Evolutionary conservation across 1,140 invertebrate species (phyloP).

Genomic region (Drosophila eugracilis): DNA sequence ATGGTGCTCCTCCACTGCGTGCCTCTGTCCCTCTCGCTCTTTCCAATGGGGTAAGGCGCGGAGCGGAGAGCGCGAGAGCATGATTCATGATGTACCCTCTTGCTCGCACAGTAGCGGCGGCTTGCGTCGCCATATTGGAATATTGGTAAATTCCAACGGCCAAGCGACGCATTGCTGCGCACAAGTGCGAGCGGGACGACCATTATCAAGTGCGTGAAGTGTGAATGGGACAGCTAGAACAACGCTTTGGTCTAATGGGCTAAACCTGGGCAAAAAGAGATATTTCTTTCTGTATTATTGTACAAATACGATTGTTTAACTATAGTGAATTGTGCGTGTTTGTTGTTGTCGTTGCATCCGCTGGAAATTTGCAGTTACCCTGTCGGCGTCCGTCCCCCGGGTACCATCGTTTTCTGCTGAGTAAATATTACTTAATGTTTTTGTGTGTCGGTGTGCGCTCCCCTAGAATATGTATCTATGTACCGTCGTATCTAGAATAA

Average conservation of each 20-base stretch:
- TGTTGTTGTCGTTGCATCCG: conserved; percentile 32
- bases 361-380: conserved; percentile 26
- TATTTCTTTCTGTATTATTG: conserved; percentile 53
- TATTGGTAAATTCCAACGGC: conserved; percentile 78
- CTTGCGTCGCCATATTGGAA: conserved; percentile 76
- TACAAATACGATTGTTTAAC: conserved; percentile 59
- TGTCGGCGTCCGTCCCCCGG: conserved; percentile 2
- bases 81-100: conserved; percentile 63
- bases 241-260: conserved; percentile 37
- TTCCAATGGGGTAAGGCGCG: conserved; percentile 1
- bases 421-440: conserved; percentile 80
- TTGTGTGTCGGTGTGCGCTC: conserved; percentile 63
- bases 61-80: conserved; percentile 30
- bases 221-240: conserved; percentile 55
- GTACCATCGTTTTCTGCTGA: conserved; percentile 38
- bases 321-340: conserved; percentile 53
- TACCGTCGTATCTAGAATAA: conserved; percentile 51
- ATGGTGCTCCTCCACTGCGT: conserved; percentile 56
- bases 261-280: conserved; percentile 60
- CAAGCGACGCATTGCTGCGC: conserved; percentile 54
- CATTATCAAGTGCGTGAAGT: conserved; percentile 52
- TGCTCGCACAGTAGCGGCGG: conserved; percentile 44
- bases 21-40: conserved; percentile 55
- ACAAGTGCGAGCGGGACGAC: conserved; percentile 28
- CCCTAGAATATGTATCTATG: conserved; percentile 77